Percentiles rank a stretch among this genome's conserved stretches.
Evolutionary conservation across 1,140 invertebrate genomes (phyloP).

Genomic region (Aricia agestis): DNA sequence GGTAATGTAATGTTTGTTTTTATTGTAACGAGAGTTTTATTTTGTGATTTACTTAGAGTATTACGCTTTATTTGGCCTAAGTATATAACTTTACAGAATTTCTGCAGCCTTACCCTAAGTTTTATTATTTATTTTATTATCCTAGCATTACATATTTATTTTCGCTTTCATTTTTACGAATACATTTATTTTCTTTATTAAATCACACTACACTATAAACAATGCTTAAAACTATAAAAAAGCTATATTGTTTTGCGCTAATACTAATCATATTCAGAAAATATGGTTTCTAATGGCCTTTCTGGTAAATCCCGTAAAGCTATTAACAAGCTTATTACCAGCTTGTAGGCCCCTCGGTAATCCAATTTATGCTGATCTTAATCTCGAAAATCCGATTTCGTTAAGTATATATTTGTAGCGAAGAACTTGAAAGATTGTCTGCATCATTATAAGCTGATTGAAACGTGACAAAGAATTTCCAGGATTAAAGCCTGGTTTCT

Average conservation of each 20-base stretch:
- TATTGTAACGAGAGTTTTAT: not conserved
- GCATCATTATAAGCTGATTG: not conserved
- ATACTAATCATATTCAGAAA: not conserved
- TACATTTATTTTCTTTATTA: no score
- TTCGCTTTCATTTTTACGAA: no score
- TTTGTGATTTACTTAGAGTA: not conserved
- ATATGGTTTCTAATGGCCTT: conserved; percentile 9
- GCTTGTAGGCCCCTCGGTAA: not conserved
- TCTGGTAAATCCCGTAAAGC: conserved; percentile 9
- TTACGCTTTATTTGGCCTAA: not conserved
- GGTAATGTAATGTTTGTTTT: conserved; percentile 15
- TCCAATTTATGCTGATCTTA: conserved; percentile 14
- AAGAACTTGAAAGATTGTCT: not conserved
- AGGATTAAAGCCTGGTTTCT: no score
- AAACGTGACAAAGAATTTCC: not conserved
- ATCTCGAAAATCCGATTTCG: conserved; percentile 11
- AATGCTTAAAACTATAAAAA: no score
- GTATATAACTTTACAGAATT: not conserved
- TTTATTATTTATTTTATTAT: not conserved
- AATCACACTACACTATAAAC: no score
- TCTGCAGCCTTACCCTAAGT: not conserved
- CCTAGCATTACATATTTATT: no score
- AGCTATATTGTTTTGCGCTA: not conserved
- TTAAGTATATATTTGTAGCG: not conserved
- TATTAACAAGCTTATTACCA: conserved; percentile 7